A percentile compares a stretch with the other conserved stretches of the same genome.
Conservation (phyloP, 2,113 vertebrate species). For the Carassius carassius region DNA sequence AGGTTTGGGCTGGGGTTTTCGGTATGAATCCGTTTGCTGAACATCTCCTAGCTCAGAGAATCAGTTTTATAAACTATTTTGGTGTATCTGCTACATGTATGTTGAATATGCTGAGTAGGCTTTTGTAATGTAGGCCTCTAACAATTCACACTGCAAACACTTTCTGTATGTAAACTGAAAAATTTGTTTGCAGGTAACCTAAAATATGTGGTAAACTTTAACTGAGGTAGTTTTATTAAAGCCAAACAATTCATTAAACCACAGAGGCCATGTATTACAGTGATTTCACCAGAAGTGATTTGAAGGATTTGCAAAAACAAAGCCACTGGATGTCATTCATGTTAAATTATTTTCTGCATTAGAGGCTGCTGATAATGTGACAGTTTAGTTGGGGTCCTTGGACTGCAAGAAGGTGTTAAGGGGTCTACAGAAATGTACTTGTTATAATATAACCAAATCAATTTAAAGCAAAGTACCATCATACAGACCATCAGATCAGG, state of each 20-base stretch:
- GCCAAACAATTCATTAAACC: neutral
- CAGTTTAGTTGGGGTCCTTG: too few species aligned
- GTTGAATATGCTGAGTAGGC: neutral
- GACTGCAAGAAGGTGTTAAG: too few species aligned
- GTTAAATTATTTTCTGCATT: too few species aligned
- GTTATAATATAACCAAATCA: too few species aligned
- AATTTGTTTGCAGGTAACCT: too few species aligned
- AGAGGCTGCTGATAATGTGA: too few species aligned
- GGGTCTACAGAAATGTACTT: too few species aligned
- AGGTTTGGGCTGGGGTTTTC: neutral
- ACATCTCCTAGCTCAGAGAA: constrained; percentile 28
- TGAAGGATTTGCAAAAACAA: too few species aligned
- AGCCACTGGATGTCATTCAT: too few species aligned
- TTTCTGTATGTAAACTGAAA: neutral
- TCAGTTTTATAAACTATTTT: constrained; percentile 17
- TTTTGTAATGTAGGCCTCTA: neutral
- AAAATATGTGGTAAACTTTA: neutral
- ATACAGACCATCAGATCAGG: neutral
- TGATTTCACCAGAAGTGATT: neutral
- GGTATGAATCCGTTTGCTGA: neutral
- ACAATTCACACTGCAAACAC: neutral
- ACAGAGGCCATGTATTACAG: neutral
- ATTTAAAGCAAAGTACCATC: neutral
- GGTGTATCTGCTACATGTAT: neutral
- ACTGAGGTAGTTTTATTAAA: neutral